Base-by-base conservation (phyloP, 2,888 invertebrate genomes). In the Hydropsyche betteni region DNA sequence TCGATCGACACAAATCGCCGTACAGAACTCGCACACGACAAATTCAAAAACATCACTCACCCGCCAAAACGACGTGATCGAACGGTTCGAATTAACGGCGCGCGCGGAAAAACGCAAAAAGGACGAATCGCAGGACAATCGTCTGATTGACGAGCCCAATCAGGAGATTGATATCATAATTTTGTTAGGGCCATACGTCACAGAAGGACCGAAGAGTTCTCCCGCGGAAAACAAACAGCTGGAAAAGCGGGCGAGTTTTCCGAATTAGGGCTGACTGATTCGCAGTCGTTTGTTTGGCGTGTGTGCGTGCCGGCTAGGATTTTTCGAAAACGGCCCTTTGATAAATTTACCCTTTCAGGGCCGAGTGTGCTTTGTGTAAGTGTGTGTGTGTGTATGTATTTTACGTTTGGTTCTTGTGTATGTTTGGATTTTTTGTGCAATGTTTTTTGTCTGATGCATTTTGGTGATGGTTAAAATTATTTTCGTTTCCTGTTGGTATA, bases 291-390 rank as follows among this genome's bases (percentile, higher is more conserved):
- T 75, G 70, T 77, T 75, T 74, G 68, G 74, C 36, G 68, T 64
- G 74, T 74, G 74, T 77, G 77, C 77, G 75, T 77, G 77, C 70
- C 77, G 58, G 74, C 24, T 55, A 74, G 75, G 77, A 77, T 77
- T 77, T 77, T 74, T 33, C 16, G 34, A n/a, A 33, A 34, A 8
- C 36, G 68, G 68, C 51, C 69, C 51, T 69, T 69, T 69, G 77
- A 77, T 74, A 75, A 77, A 77, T 77, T 75, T 2, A 69, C 44
- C 44, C 44, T 44, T 51, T 24, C 50, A 51, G 6, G 7, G 38
- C 68, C 10, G 64, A 14, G 64, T 14, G 14, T 24, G 58, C 24
- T 44, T 44, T 8, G 6, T n/a, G n/a, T n/a, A n/a, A 4, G 44
- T 44, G 44, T 44, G 1, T 44, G 44, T 44, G 1, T 44, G 44